Percentiles rank a stretch among this genome's conserved stretches.
phyloP scores from a whole-genome alignment of 2,113 vertebrate species.

The Eptesicus fuscus region DNA sequence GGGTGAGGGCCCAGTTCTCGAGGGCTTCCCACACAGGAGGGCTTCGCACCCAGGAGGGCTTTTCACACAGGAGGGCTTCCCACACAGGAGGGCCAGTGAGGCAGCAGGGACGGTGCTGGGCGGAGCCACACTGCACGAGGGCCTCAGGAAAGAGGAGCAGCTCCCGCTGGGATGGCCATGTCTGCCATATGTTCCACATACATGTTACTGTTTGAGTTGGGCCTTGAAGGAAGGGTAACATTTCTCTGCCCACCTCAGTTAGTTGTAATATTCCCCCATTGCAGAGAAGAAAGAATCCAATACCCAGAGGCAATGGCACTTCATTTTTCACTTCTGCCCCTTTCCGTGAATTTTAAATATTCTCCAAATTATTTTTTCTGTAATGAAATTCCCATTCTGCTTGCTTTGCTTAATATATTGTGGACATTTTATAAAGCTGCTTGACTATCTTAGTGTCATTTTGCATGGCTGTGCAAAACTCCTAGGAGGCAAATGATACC shows the following conservation, averaged over 20 bases:
- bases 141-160: not conserved
- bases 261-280: not conserved
- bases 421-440: not conserved
- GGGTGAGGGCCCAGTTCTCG: not conserved
- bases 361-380: not conserved
- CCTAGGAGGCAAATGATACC: not conserved
- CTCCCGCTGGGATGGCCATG: not conserved
- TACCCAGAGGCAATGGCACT: not conserved
- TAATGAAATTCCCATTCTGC: not conserved
- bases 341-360: not conserved
- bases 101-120: too few species aligned
- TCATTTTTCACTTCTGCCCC: not conserved
- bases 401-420: not conserved
- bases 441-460: not conserved
- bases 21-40: not conserved
- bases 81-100: not conserved
- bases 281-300: not conserved
- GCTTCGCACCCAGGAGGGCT: not conserved
- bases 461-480: not conserved
- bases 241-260: not conserved
- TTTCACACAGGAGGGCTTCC: not conserved
- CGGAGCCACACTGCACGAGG: not conserved
- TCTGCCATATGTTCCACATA: not conserved
- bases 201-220: not conserved
- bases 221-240: not conserved